These are phyloP conservation scores for Aphelenchoides bicaudatus DNA, from an alignment of 2,888 invertebrate genomes.

Conservation along the genomic window DNA sequence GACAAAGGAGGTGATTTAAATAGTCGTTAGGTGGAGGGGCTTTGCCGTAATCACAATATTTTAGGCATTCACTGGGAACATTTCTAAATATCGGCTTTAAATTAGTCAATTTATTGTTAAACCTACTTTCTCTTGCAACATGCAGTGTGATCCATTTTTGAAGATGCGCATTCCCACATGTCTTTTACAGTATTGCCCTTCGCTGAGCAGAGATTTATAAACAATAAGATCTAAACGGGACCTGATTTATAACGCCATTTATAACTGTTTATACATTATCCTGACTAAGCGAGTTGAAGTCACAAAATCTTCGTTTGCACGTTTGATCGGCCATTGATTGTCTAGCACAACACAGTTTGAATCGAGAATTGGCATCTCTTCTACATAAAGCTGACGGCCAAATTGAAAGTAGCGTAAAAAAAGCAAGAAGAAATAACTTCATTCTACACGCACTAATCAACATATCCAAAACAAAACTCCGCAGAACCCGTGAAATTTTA, in stretches of 20 bases:
- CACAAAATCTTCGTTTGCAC: constrained; percentile 54
- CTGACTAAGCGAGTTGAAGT: constrained; percentile 50
- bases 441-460: too few relatives aligned
- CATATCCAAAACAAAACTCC: too few relatives aligned
- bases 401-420: too few relatives aligned
- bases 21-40: constrained; percentile 48
- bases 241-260: not conserved
- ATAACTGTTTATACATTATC: constrained; percentile 42
- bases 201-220: constrained; percentile 50
- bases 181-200: constrained; percentile 46
- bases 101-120: not conserved
- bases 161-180: constrained; percentile 58
- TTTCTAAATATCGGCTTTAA: constrained; percentile 27
- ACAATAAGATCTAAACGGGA: constrained; percentile 36
- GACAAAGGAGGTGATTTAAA: constrained; percentile 51
- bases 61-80: constrained; percentile 46
- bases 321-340: constrained; percentile 52
- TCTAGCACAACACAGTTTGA: constrained; percentile 54
- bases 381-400: constrained; percentile 11
- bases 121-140: constrained; percentile 52
- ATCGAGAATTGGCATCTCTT: constrained; percentile 44
- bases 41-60: constrained; percentile 46
- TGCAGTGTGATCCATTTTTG: constrained; percentile 48
- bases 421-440: too few relatives aligned
- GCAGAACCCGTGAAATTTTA: too few relatives aligned